Evolutionary conservation across 2,888 invertebrate genomes (phyloP).

Genomic region (Ferdinandea cuprea): DNA sequence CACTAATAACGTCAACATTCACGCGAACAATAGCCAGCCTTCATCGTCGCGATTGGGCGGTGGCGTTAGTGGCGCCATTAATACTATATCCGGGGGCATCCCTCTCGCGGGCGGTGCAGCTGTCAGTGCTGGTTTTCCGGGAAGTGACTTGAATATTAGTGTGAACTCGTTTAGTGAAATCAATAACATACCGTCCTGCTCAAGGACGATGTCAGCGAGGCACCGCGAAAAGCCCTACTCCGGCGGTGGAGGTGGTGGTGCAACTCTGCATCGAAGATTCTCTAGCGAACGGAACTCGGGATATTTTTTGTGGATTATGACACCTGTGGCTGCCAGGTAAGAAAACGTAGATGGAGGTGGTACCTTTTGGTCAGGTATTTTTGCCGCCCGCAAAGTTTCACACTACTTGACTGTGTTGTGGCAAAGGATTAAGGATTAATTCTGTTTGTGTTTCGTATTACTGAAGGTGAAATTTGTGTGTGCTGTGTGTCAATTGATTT

Average conservation of each 20-base stretch:
- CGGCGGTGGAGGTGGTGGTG: constrained; percentile 9
- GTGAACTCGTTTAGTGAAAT: constrained; percentile 77
- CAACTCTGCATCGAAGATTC: constrained; percentile 50
- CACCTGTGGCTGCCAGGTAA: constrained; percentile 83
- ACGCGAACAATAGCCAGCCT: constrained; percentile 76
- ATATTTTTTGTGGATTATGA: constrained; percentile 82
- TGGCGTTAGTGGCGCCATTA: constrained; percentile 77
- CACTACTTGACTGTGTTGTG: constrained; percentile 51
- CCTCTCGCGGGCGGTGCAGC: constrained; percentile 74
- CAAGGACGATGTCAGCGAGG: constrained; percentile 28
- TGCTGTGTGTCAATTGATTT: constrained; percentile 27
- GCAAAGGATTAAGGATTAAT: constrained; percentile 68
- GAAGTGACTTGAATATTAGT: constrained; percentile 78
- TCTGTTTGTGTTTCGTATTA: constrained; percentile 60
- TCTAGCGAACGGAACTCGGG: constrained; percentile 75
- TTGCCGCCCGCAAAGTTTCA: constrained; percentile 31
- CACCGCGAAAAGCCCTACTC: constrained; percentile 33
- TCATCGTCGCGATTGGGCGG: constrained; percentile 77
- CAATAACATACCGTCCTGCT: constrained; percentile 75
- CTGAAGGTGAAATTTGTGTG: constrained; percentile 1
- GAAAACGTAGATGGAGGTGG: constrained; percentile 76
- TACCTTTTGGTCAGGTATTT: constrained; percentile 43
- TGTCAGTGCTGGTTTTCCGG: constrained; percentile 62
- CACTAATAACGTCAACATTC: constrained; percentile 69
- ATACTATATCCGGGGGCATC: constrained; percentile 81